Conservation (phyloP, 64 coral and sea anemone species). For the Anthopleura sola region DNA sequence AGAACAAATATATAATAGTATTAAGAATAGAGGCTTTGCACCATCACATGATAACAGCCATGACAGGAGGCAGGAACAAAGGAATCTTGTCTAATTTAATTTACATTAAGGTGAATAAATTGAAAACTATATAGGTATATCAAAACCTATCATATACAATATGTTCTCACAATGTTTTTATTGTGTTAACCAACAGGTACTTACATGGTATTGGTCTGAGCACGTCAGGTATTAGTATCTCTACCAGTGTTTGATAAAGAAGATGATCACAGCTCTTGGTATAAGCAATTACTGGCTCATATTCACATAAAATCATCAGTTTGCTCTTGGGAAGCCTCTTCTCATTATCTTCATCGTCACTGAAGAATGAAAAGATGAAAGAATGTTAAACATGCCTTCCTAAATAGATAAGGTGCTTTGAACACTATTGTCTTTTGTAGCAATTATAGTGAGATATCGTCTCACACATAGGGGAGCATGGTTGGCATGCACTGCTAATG, state of each 20-base stretch:
- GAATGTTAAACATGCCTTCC: background rate
- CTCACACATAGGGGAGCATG: no score
- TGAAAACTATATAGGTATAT: no score
- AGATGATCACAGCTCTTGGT: slow-evolving; percentile 92
- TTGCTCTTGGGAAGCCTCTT: slow-evolving; percentile 83
- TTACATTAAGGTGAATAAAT: no score
- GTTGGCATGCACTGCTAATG: no score
- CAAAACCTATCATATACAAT: no score
- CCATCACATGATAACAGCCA: no score
- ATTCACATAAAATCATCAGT: slow-evolving; percentile 75
- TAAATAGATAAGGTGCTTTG: background rate
- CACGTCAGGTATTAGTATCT: slow-evolving; percentile 95
- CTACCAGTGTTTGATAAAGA: slow-evolving; percentile 91
- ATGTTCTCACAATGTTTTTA: background rate
- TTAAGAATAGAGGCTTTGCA: no score
- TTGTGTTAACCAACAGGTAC: background rate
- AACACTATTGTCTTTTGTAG: no score
- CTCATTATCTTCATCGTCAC: slow-evolving; percentile 90
- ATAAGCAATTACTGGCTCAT: slow-evolving; percentile 82
- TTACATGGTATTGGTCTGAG: slow-evolving; percentile 98
- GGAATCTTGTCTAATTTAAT: no score
- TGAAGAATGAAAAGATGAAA: slow-evolving; percentile 7
- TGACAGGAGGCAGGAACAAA: no score
- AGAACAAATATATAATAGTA: background rate
- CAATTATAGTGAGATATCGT: no score